These are phyloP conservation scores for Apamea epomidion DNA, from an alignment of 2,888 invertebrate species.

Conservation along the genomic window DNA sequence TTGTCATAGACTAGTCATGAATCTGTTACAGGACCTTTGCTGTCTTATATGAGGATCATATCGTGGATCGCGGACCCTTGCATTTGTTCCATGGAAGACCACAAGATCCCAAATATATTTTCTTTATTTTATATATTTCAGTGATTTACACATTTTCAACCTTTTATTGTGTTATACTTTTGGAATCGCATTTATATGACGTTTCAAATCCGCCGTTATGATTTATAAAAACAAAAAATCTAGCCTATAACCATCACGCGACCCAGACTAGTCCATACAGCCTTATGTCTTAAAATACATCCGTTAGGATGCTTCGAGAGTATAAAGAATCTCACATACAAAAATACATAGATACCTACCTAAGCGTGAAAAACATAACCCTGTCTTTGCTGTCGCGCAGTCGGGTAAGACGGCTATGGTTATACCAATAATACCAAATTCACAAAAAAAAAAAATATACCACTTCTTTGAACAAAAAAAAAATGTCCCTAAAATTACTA, in stretches of 20 bases:
- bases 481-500: slow-evolving; percentile 23
- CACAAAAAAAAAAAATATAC: too few species aligned
- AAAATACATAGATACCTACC: too few species aligned
- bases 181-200: not conserved
- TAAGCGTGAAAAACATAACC: not conserved
- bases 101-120: not conserved
- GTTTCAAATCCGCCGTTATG: not conserved
- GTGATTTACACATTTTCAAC: not conserved
- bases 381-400: not conserved
- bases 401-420: not conserved
- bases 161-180: not conserved
- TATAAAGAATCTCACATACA: too few species aligned
- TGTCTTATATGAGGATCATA: not conserved
- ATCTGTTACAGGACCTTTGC: not conserved
- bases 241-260: not conserved
- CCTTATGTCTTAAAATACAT: too few species aligned
- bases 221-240: not conserved
- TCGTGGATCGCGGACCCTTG: not conserved
- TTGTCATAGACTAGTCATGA: not conserved
- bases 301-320: too few species aligned
- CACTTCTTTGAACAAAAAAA: not conserved
- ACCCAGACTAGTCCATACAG: too few species aligned
- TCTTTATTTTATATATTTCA: not conserved
- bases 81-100: not conserved
- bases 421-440: not conserved